A percentile compares a stretch with the other conserved stretches of the same genome.
Conservation (phyloP, 2,113 vertebrate genomes). For the Cynocephalus volans region DNA sequence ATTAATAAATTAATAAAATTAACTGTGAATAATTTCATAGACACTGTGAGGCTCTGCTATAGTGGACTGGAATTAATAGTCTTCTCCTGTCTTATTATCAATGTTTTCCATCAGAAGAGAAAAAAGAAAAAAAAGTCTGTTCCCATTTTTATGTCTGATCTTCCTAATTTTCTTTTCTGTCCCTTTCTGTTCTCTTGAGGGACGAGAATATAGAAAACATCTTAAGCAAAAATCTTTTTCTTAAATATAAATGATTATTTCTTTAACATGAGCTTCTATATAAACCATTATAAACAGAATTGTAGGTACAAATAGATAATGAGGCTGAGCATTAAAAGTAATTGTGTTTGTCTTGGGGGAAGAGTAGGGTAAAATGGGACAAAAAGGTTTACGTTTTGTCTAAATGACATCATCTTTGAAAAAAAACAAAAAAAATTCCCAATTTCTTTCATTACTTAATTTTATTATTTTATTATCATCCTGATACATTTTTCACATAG, state of each 20-base stretch:
- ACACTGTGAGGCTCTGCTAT: accelerated
- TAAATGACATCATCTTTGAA: background rate
- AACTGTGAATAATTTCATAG: background rate
- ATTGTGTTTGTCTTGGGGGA: background rate
- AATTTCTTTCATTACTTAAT: background rate
- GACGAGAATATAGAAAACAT: background rate
- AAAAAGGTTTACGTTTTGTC: background rate
- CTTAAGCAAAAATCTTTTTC: background rate
- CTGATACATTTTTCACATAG: background rate
- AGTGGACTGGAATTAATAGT: background rate
- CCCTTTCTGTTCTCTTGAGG: background rate
- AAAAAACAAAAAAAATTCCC: background rate
- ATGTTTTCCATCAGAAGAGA: background rate
- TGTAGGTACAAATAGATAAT: background rate
- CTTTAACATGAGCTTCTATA: background rate
- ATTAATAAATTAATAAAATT: background rate
- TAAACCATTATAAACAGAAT: background rate
- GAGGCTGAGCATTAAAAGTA: background rate
- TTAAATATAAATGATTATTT: background rate
- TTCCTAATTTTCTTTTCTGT: background rate
- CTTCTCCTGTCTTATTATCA: background rate
- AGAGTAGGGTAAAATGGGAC: background rate
- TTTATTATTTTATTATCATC: background rate
- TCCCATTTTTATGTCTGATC: background rate
- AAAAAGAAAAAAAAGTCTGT: background rate